phyloP scores from a whole-genome alignment of 2,888 invertebrate genomes.

The Lasiommata megera region DNA sequence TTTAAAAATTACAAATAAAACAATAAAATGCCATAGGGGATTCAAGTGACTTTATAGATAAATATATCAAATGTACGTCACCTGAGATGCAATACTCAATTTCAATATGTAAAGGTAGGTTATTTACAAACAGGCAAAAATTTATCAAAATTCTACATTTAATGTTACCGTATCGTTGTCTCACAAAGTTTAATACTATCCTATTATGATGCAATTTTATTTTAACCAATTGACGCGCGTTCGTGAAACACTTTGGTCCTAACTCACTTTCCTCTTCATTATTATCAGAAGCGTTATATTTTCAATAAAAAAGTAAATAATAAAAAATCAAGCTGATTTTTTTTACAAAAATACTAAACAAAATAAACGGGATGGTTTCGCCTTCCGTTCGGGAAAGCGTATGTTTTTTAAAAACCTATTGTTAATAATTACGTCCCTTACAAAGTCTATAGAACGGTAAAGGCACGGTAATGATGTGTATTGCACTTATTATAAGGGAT shows the following conservation, averaged over 20 bases:
- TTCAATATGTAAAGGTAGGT: constrained; percentile 42
- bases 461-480: constrained; percentile 81
- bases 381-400: constrained; percentile 58
- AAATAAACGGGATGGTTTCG: constrained; percentile 56
- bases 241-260: constrained; percentile 62
- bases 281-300: constrained; percentile 47
- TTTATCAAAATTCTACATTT: constrained; percentile 54
- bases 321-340: constrained; percentile 55
- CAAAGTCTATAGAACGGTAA: constrained; percentile 80
- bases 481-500: constrained; percentile 73
- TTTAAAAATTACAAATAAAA: background rate
- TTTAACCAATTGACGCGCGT: constrained; percentile 66
- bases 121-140: constrained; percentile 52
- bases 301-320: constrained; percentile 42
- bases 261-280: constrained; percentile 56
- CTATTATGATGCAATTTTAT: constrained; percentile 60
- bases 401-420: constrained; percentile 68
- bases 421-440: constrained; percentile 81
- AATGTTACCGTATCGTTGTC: constrained; percentile 67
- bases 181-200: constrained; percentile 62
- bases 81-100: constrained; percentile 38
- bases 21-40: background rate
- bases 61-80: constrained; percentile 14
- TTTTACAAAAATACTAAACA: constrained; percentile 66
- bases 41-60: constrained; percentile 8